Evolutionary conservation across 2,888 invertebrate species (phyloP).

Genomic region (Oasisia sp.): DNA sequence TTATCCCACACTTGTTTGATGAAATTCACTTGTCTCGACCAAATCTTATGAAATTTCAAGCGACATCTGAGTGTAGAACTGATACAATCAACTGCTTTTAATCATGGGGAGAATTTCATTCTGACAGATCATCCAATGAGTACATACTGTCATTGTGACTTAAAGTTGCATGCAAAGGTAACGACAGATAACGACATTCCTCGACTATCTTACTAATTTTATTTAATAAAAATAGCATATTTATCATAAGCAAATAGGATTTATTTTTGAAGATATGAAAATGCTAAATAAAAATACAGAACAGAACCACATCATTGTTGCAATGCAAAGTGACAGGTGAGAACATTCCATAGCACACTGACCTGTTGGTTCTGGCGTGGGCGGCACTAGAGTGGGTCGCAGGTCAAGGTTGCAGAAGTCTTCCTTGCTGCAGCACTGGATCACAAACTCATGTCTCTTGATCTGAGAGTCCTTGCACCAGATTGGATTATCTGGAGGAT

Average conservation of each 20-base stretch:
- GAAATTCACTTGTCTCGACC: no score
- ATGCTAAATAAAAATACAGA: neutral
- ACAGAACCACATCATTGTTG: neutral
- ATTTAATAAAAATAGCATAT: neutral
- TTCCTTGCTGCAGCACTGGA: slow-evolving; percentile 26
- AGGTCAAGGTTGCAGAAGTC: slow-evolving; percentile 32
- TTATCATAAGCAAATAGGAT: neutral
- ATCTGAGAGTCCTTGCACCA: slow-evolving; percentile 20
- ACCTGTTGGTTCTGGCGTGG: slow-evolving; percentile 27
- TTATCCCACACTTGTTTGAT: no score
- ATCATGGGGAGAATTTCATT: no score
- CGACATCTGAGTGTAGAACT: no score
- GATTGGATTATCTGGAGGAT: slow-evolving; percentile 32
- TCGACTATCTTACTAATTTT: neutral
- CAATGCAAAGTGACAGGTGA: neutral
- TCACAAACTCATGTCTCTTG: neutral
- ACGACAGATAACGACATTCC: neutral
- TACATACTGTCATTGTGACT: no score
- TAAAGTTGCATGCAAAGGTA: neutral
- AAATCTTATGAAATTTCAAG: no score
- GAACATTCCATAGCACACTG: neutral
- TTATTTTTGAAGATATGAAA: neutral
- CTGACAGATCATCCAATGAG: no score
- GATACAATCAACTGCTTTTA: no score
- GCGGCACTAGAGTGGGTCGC: slow-evolving; percentile 26